A percentile compares a stretch with the other conserved stretches of the same genome.
phyloP scores from a whole-genome alignment of 2,113 vertebrate species.

The Petroica traversi region DNA sequence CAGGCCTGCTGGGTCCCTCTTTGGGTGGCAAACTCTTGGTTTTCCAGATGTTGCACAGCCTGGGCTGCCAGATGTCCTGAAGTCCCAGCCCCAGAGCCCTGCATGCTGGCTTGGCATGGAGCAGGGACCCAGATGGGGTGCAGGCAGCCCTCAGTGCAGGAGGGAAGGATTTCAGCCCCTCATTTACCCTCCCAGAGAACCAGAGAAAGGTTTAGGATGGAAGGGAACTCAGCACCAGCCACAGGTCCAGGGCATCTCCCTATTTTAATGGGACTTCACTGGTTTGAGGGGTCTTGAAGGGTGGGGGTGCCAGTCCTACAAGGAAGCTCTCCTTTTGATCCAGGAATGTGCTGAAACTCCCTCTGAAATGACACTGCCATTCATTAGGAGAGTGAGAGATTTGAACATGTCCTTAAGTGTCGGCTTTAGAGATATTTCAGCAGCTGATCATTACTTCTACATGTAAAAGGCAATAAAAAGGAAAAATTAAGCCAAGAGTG shows the following conservation, averaged over 20 bases:
- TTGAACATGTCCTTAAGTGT: neutral
- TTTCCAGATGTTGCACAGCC: neutral
- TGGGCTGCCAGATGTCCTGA: neutral
- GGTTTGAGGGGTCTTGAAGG: neutral
- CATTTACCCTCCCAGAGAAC: neutral
- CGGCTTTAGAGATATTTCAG: slow-evolving; percentile 35
- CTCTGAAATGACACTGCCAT: neutral
- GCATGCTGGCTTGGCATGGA: rapidly evolving
- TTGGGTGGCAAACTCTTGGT: neutral
- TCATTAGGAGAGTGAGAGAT: neutral
- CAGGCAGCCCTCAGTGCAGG: neutral
- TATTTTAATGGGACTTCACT: neutral
- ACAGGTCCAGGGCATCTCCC: rapidly evolving
- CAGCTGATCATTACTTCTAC: slow-evolving; percentile 42
- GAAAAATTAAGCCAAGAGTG: slow-evolving; percentile 39
- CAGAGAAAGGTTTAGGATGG: neutral
- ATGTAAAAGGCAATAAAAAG: slow-evolving; percentile 41
- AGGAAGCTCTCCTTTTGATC: neutral
- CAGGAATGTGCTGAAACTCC: neutral
- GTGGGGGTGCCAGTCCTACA: neutral
- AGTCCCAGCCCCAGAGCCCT: neutral
- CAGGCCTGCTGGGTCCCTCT: neutral
- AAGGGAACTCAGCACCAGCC: neutral
- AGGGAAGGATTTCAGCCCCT: neutral
- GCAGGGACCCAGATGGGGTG: neutral